A percentile compares a stretch with the other conserved stretches of the same genome.
These are phyloP conservation scores for Paramormyrops hopkinsi DNA, from an alignment of 2,797 vertebrate species.

Conservation along the genomic window DNA sequence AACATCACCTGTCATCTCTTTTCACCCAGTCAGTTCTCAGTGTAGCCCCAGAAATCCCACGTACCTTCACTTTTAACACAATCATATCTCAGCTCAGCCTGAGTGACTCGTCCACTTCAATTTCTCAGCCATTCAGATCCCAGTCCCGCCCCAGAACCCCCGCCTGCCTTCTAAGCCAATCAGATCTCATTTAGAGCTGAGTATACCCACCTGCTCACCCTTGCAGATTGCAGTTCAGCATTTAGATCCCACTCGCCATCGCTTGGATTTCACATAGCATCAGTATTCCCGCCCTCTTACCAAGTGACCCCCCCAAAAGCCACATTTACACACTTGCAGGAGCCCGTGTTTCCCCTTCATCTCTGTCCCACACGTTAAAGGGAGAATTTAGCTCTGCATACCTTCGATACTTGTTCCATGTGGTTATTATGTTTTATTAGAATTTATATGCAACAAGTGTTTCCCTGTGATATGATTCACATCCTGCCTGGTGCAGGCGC, in stretches of 20 bases:
- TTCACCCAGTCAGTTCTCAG: background rate
- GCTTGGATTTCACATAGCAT: background rate
- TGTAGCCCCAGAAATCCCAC: background rate
- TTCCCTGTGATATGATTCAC: constrained; percentile 25
- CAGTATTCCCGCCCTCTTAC: background rate
- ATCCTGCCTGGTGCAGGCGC: background rate
- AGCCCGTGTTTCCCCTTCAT: background rate
- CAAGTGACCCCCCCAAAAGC: background rate
- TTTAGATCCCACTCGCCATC: background rate
- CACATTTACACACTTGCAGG: background rate
- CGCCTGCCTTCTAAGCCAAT: background rate
- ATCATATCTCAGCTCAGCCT: background rate
- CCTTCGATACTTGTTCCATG: constrained; percentile 6
- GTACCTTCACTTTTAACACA: background rate
- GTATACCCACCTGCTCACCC: background rate
- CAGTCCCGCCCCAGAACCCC: background rate
- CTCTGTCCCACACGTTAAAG: constrained; percentile 1
- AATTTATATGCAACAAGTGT: constrained; percentile 26
- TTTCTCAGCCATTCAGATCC: background rate
- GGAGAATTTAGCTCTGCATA: constrained; percentile 5
- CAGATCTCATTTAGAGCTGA: background rate
- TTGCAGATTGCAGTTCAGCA: background rate
- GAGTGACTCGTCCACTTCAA: background rate
- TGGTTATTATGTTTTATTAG: constrained; percentile 18
- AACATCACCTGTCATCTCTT: background rate